Evolutionary conservation across 2,797 vertebrate genomes (phyloP), one percentile per base, ranked within the genome.

Genomic region (Antrozous pallidus): DNA sequence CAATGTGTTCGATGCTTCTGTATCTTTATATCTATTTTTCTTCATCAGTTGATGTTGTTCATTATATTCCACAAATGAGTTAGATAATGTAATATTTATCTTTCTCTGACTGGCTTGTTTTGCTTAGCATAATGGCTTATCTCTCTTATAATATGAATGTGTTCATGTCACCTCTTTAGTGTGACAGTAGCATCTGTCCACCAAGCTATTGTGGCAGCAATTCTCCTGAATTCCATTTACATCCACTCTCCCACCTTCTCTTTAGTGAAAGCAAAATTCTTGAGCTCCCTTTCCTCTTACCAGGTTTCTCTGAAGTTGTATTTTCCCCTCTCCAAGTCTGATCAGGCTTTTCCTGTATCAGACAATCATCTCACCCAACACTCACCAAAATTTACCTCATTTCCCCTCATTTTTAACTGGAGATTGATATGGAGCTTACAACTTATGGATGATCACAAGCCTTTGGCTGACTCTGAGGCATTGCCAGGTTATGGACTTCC

Each of bases 121-220:
- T 2, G 0, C 58, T 61, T 61, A 61, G 28, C 13, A 61, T 61
- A 61, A 61, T 78, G 88, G 8, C 3, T 38, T 54, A 10, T 61
- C 78, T 81, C 80, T 47, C 20, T 69, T 75, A 81, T 47, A 75
- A 75, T 33, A 8, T 26, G 91, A 65, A 88, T 33, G 8, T 70
- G n/a, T 5, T 4, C 8, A 38, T 38, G 3, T 4, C 4, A 31
- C 9, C 2, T 71, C 40, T 75, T 80, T 24, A 42, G 12, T 36
- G 20, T 20, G 20, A 58, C 5, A 28, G 6, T 42, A 26, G 16
- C 4, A 8, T 67, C n/a, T n/a, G n/a, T n/a, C 10, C 28, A 61
- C 38, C 13, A 80, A 42, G 8, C 0, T 65, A 14, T 47, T 67
- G 12, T 33, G 18, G 17, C 4, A 56, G 4, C 49, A 58, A 69